Conservation (phyloP, 2,113 vertebrate species). For the Dromaius novaehollandiae region DNA sequence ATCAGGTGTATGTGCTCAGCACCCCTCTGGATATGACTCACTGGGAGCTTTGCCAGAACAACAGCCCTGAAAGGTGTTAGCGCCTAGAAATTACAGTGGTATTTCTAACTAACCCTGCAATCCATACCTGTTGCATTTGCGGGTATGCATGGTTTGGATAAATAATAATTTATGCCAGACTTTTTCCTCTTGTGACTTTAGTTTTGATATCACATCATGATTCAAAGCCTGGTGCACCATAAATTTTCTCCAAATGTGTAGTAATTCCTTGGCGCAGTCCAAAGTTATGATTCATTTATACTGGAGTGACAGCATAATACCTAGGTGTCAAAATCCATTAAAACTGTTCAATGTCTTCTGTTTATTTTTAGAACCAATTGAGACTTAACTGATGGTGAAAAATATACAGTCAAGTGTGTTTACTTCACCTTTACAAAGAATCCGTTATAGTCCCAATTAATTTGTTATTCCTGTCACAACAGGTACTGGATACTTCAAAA, state of each 20-base stretch:
- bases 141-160: constrained; percentile 36
- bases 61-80: background rate
- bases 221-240: constrained; percentile 92
- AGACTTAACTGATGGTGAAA: constrained; percentile 99
- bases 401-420: constrained; percentile 99
- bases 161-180: constrained; percentile 90
- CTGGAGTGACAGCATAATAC: constrained; percentile 99
- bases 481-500: constrained; percentile 95
- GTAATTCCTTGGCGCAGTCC: constrained; percentile 96
- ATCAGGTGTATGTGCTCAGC: background rate
- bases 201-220: constrained; percentile 96
- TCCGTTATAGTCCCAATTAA: constrained; percentile 99
- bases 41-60: background rate
- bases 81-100: constrained; percentile 49
- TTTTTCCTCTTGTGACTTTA: constrained; percentile 84
- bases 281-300: constrained; percentile 99
- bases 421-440: constrained; percentile 99
- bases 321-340: constrained; percentile 99
- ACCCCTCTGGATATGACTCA: background rate
- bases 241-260: constrained; percentile 97
- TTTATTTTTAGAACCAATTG: constrained; percentile 99
- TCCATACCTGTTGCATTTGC: constrained; percentile 62
- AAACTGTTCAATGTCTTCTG: constrained; percentile 99
- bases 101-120: constrained; percentile 50
- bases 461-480: constrained; percentile 99